Evolutionary conservation across 2,888 invertebrate species (phyloP).

Genomic region (Rhaphigaster nebulosa): DNA sequence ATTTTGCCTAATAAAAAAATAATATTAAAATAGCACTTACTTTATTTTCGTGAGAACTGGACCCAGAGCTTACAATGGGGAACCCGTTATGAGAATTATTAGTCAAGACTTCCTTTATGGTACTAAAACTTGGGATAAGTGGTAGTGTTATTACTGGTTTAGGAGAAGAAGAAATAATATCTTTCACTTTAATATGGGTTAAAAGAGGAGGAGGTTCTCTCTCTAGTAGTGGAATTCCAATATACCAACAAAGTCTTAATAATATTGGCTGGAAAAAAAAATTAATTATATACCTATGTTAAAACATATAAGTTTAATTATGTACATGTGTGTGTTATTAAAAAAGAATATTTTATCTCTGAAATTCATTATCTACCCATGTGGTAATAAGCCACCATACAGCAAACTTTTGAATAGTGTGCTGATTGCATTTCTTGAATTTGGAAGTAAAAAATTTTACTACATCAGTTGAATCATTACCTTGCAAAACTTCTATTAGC

Average conservation of each 20-base stretch:
- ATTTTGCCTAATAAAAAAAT: background rate
- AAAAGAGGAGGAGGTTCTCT: conserved; percentile 64
- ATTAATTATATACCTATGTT: background rate
- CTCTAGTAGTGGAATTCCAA: conserved; percentile 64
- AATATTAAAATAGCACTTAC: background rate
- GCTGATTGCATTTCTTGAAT: no score
- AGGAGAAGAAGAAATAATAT: conserved; percentile 63
- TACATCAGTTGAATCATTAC: no score
- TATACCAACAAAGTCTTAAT: conserved; percentile 61
- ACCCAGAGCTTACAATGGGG: conserved; percentile 62
- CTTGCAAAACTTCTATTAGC: no score
- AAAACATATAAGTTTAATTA: background rate
- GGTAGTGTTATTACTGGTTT: conserved; percentile 61
- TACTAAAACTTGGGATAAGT: conserved; percentile 58
- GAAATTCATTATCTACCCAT: no score
- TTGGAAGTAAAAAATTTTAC: no score
- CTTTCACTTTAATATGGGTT: conserved; percentile 63
- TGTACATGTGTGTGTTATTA: no score
- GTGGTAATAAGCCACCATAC: background rate
- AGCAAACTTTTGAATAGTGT: background rate
- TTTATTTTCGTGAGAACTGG: background rate
- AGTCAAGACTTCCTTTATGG: conserved; percentile 61
- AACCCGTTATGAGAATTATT: conserved; percentile 64
- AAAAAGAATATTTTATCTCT: no score
- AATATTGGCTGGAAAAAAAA: conserved; percentile 63